Conservation (phyloP, 2,888 invertebrate genomes). For the Frankliniella fusca region DNA sequence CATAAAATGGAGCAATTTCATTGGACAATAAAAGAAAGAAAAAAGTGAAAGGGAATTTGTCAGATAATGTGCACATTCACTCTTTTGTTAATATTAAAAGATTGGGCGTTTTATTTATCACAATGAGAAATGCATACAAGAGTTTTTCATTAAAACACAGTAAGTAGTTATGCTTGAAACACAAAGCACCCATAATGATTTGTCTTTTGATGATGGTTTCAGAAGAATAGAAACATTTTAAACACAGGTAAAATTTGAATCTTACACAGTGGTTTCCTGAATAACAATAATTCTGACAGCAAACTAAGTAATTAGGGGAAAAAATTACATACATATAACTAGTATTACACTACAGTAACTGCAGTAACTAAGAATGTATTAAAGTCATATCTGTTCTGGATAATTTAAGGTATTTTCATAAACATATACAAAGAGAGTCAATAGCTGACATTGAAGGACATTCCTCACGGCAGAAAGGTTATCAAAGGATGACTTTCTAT, state of each 20-base stretch:
- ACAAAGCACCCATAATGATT: conserved; percentile 3
- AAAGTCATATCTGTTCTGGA: background rate
- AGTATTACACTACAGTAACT: background rate
- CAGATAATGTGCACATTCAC: background rate
- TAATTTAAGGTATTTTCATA: background rate
- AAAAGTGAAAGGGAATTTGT: background rate
- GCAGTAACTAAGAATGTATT: background rate
- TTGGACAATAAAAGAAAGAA: background rate
- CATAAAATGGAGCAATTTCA: background rate
- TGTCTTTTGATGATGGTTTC: conserved; percentile 10
- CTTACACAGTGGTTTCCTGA: no score
- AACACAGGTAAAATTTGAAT: no score
- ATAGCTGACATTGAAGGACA: background rate
- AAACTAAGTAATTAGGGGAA: background rate
- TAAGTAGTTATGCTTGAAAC: conserved; percentile 14
- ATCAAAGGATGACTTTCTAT: background rate
- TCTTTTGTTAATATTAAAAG: background rate
- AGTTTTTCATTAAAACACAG: conserved; percentile 7
- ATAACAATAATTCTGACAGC: background rate
- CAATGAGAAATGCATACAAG: conserved; percentile 13
- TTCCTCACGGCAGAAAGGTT: background rate
- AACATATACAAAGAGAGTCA: background rate
- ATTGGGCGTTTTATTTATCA: background rate
- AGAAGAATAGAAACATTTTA: background rate
- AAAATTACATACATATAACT: no score